Conservation (phyloP, 1,140 invertebrate genomes). For the Drosophila persimilis region DNA sequence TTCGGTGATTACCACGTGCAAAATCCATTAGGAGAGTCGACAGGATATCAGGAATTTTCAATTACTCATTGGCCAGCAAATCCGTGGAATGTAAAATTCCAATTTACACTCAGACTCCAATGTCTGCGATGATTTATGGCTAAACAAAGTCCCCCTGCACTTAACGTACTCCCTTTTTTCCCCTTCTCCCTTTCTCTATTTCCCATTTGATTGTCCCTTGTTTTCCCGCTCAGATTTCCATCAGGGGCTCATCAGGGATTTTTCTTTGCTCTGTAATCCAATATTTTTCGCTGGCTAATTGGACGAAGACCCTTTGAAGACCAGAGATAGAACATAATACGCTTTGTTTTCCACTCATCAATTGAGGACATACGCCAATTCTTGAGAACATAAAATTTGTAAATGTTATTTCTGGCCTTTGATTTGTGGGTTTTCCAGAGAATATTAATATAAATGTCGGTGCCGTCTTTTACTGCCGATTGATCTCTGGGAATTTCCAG, state of each 20-base stretch:
- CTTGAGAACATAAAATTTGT: no score
- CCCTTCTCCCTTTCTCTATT: not conserved
- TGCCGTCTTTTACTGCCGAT: no score
- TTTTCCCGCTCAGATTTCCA: slow-evolving; percentile 3
- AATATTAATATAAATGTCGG: no score
- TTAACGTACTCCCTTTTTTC: no score
- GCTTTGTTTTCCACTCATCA: no score
- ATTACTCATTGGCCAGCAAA: slow-evolving; percentile 5
- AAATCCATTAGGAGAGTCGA: slow-evolving; percentile 22
- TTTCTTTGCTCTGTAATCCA: slow-evolving; percentile 26
- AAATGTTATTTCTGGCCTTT: no score
- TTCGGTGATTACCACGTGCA: slow-evolving; percentile 34
- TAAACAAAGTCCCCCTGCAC: no score
- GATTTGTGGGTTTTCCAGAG: no score
- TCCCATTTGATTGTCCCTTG: not conserved
- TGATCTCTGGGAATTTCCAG: no score
- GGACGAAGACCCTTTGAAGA: not conserved
- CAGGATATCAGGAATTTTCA: slow-evolving; percentile 19
- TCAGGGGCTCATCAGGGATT: slow-evolving; percentile 14
- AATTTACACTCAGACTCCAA: not conserved
- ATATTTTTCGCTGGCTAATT: slow-evolving; percentile 51
- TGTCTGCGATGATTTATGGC: slow-evolving; percentile 3
- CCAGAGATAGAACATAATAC: no score
- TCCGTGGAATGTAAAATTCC: not conserved
- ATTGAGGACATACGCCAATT: no score